These are phyloP conservation scores for Cyprinodon diabolis DNA, from an alignment of 2,797 vertebrate species.

Conservation along the genomic window DNA sequence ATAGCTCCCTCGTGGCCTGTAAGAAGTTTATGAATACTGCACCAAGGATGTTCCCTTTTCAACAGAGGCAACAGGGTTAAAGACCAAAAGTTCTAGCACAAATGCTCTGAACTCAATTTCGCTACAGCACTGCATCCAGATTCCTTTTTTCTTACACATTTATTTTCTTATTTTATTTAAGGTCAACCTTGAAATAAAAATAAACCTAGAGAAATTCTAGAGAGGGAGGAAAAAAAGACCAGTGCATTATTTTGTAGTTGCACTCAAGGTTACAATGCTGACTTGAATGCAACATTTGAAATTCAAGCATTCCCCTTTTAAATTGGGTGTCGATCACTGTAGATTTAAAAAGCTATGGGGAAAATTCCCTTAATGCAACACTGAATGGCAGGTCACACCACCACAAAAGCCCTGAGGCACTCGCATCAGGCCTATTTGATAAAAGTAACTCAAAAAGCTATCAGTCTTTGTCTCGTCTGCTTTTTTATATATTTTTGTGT, in stretches of 20 bases:
- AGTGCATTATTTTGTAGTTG: constrained; percentile 68
- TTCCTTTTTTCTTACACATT: constrained; percentile 44
- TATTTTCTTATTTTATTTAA: constrained; percentile 45
- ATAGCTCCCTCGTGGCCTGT: constrained; percentile 62
- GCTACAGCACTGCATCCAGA: constrained; percentile 56
- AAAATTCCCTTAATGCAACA: constrained; percentile 62
- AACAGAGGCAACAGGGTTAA: constrained; percentile 64
- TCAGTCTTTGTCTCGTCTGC: constrained; percentile 55
- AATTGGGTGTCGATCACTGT: constrained; percentile 57
- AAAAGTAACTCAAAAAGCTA: constrained; percentile 64
- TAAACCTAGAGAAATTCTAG: constrained; percentile 58
- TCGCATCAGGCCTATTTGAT: constrained; percentile 70
- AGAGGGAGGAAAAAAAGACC: constrained; percentile 29
- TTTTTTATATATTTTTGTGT: constrained; percentile 54
- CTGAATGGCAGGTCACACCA: constrained; percentile 71
- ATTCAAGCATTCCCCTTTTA: constrained; percentile 60
- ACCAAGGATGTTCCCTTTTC: constrained; percentile 74
- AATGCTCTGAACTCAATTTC: constrained; percentile 76
- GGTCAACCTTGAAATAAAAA: constrained; percentile 69
- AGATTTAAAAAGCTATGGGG: constrained; percentile 65
- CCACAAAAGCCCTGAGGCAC: constrained; percentile 67
- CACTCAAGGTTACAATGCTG: constrained; percentile 68
- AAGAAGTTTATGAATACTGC: constrained; percentile 72
- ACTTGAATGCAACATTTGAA: constrained; percentile 65
- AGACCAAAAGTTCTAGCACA: constrained; percentile 68